Conservation (phyloP, 2,113 vertebrate genomes). For the Onychostoma macrolepis region DNA sequence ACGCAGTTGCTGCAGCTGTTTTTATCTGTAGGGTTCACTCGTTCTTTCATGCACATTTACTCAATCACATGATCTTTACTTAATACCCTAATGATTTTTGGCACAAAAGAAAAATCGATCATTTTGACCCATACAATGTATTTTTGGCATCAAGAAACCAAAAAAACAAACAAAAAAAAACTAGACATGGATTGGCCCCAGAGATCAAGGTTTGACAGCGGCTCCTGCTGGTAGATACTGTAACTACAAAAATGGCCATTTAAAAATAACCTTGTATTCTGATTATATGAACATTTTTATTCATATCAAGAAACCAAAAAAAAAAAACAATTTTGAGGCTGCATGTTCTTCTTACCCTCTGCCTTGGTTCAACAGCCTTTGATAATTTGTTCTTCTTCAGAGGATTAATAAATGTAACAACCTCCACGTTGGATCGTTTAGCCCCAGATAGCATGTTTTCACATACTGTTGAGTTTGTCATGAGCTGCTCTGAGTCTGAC, state of each 20-base stretch:
- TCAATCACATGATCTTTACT: too few relatives aligned
- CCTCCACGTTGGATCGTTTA: slow-evolving; percentile 65
- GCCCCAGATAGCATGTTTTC: background rate
- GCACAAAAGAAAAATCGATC: too few relatives aligned
- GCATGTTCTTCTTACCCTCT: slow-evolving; percentile 37
- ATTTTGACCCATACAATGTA: too few relatives aligned
- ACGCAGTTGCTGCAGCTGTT: background rate
- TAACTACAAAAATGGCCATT: background rate
- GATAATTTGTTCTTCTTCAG: slow-evolving; percentile 70
- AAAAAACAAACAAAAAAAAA: too few relatives aligned
- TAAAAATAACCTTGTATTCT: too few relatives aligned
- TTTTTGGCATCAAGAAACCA: too few relatives aligned
- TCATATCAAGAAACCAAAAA: too few relatives aligned
- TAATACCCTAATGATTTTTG: too few relatives aligned
- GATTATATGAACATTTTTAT: too few relatives aligned
- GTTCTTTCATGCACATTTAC: background rate
- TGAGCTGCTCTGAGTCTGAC: background rate
- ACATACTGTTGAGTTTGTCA: background rate
- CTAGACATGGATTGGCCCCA: background rate
- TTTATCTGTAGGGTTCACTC: background rate
- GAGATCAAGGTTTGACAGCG: background rate
- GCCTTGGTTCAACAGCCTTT: background rate
- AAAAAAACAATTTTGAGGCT: background rate
- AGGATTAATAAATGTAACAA: slow-evolving; percentile 80
- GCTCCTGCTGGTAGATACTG: background rate